A percentile compares a stretch with the other conserved stretches of the same genome.
These are phyloP conservation scores for Aythya baeri DNA, from an alignment of 2,113 vertebrate genomes.

Conservation along the genomic window DNA sequence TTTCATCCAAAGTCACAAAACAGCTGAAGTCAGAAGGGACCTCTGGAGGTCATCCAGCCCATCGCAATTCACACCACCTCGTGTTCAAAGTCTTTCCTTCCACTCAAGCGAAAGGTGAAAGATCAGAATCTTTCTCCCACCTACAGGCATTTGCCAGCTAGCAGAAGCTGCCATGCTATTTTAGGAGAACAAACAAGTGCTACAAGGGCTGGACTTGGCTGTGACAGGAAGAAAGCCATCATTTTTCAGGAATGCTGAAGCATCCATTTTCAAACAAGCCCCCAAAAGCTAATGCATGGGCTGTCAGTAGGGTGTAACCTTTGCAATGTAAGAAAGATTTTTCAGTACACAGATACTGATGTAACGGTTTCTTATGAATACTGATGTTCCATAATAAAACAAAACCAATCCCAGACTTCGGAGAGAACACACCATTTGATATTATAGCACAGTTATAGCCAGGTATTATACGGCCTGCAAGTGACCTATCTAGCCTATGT, in stretches of 20 bases:
- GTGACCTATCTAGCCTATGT: neutral
- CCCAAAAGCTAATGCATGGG: neutral
- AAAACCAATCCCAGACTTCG: neutral
- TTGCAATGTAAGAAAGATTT: too few species aligned
- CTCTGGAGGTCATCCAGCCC: neutral
- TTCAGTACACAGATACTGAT: neutral
- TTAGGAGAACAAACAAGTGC: neutral
- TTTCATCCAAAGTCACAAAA: neutral
- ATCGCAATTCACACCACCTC: neutral
- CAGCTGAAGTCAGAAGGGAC: neutral
- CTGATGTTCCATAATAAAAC: rapidly evolving
- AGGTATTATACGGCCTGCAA: neutral
- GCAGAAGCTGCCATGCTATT: neutral
- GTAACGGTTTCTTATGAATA: neutral
- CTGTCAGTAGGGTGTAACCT: neutral
- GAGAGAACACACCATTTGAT: neutral
- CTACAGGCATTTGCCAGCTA: neutral
- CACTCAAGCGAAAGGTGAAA: neutral
- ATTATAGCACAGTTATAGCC: neutral
- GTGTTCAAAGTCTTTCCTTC: neutral
- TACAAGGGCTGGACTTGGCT: neutral
- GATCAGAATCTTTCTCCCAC: neutral
- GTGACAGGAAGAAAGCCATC: neutral
- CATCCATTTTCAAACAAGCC: neutral
- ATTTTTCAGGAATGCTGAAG: neutral